These are phyloP conservation scores for Hippoglossus stenolepis DNA, from an alignment of 2,113 vertebrate species.

Conservation along the genomic window DNA sequence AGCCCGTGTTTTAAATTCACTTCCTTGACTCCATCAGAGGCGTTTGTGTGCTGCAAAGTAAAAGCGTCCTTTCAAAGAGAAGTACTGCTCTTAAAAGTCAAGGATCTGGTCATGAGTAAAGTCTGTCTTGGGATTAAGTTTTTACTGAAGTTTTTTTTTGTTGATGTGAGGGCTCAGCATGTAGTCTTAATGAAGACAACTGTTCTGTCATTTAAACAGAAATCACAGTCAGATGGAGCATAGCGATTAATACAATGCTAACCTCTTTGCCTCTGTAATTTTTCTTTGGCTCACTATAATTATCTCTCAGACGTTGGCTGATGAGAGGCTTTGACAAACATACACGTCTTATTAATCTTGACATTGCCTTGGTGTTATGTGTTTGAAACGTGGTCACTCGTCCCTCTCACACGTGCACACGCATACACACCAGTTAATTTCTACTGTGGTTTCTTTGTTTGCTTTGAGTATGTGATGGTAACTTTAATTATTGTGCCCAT, in stretches of 20 bases:
- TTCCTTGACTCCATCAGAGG: background rate
- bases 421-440: conserved; percentile 1
- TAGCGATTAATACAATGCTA: conserved; percentile 44
- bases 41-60: conserved; percentile 6
- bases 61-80: conserved; percentile 2
- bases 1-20: conserved; percentile 1
- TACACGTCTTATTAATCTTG: conserved; percentile 58
- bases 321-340: conserved; percentile 59
- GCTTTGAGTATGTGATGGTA: conserved; percentile 55
- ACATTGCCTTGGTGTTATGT: conserved; percentile 42
- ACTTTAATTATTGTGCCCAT: conserved; percentile 70
- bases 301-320: conserved; percentile 41
- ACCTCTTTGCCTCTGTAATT: conserved; percentile 38
- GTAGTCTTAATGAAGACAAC: conserved; percentile 48
- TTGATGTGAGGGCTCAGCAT: conserved; percentile 12
- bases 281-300: conserved; percentile 54
- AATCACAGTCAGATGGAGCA: conserved; percentile 18
- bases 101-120: background rate
- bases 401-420: background rate
- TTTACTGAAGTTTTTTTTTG: conserved; percentile 14
- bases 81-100: conserved; percentile 13
- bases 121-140: conserved; percentile 15
- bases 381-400: conserved; percentile 25
- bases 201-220: conserved; percentile 28
- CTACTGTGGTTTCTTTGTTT: conserved; percentile 43